phyloP scores from a whole-genome alignment of 37 sponge, comb jelly and placozoan genomes.

The Amphimedon queenslandica region DNA sequence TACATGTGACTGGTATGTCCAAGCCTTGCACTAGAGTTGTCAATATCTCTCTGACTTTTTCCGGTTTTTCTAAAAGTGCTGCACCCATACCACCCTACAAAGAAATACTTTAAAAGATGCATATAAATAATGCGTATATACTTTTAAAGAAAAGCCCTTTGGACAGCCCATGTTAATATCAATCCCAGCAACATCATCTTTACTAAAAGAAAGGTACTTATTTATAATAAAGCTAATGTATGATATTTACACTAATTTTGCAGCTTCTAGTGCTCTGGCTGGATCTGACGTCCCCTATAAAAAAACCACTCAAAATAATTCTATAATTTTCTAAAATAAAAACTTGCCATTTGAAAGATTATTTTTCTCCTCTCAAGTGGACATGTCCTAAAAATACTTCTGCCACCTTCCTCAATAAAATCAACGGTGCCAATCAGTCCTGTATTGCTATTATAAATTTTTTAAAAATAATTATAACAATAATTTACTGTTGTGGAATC shows the following conservation, averaged over 20 bases:
- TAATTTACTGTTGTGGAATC: conserved; percentile 69
- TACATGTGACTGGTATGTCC: conserved; percentile 89
- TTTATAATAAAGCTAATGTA: not conserved
- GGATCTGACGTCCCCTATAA: conserved; percentile 73
- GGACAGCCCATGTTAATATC: conserved; percentile 99
- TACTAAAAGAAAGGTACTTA: conserved; percentile 29
- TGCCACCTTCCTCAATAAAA: conserved; percentile 69
- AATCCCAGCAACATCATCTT: conserved; percentile 90
- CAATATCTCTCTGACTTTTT: conserved; percentile 81
- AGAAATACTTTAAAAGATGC: not conserved
- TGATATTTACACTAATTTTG: conserved; percentile 71
- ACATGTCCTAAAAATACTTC: conserved; percentile 86
- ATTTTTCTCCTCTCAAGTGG: conserved; percentile 63
- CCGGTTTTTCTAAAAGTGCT: conserved; percentile 82
- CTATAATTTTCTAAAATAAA: not conserved
- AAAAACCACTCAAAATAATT: not conserved
- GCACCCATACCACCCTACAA: conserved; percentile 97
- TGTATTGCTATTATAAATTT: not conserved
- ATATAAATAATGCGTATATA: not conserved
- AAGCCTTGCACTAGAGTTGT: conserved; percentile 64
- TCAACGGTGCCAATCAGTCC: conserved; percentile 64
- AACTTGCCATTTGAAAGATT: conserved; percentile 91
- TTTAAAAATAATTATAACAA: not conserved
- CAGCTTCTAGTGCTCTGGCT: conserved; percentile 61
- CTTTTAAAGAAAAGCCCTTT: conserved; percentile 94